Evolutionary conservation across 1,140 invertebrate species (phyloP), one percentile per base, ranked within the genome.

Genomic region (Dinoponera quadriceps): DNA sequence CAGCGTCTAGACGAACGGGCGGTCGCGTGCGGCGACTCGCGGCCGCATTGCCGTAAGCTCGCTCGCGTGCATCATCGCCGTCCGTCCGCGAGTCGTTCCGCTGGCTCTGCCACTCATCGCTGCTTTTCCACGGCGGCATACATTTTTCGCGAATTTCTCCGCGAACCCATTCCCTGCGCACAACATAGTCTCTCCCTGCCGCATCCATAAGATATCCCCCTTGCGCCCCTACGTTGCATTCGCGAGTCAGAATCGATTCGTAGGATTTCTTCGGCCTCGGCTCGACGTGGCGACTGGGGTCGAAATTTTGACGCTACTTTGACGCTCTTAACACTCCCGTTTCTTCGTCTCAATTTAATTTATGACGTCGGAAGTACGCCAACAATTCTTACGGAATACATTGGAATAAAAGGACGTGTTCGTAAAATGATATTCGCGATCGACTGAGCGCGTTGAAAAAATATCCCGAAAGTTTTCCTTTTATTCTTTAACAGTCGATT

Each of bases 1-100:
- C 22, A 77, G 20, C 38, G 78, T 84, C 72, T 54, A 73, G 49
- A 86, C 69, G 51, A 65, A n/a, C 29, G 60, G 27, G 5, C 5
- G 63, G 18, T 90, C 62, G 88, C 87, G 85, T 90, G 89, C 18
- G 86, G 73, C 83, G 75, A 85, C 89, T 48, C 69, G 75, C 66
- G 18, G 51, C 83, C 85, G 69, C 55, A 68, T 13, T 22, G 2
- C n/a, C 29, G 33, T 54, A 44, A 63, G 51, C 62, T 25, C 3
- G 69, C 22, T 87, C 74, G 74, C 86, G 57, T 84, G 80, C 29
- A 51, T 33, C 25, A 25, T 57, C 49, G 20, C 22, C 33, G 55
- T 48, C 14, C 55, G 48, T 75, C 22, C 63, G 38, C 18, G 11
- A 66, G 59, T 55, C 51, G 69, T 27, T n/a, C 18, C 29, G 55